Evolutionary conservation across 2,888 invertebrate species (phyloP), one percentile per base, ranked within the genome.

Genomic region (Drosophila neotestacea): DNA sequence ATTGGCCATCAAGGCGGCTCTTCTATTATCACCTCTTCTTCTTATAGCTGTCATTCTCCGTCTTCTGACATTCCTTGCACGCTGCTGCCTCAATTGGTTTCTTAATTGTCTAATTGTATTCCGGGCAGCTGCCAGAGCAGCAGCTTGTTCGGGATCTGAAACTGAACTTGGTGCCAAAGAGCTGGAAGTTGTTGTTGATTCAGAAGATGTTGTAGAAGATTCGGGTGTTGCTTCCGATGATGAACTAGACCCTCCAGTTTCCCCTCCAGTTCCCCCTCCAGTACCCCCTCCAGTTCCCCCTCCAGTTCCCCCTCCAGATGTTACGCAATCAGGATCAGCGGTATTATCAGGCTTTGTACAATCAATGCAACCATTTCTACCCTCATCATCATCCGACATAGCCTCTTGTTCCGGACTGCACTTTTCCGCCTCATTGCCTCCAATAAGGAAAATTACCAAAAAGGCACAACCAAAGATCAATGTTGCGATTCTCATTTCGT

Each of bases 401-500:
- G n/a, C 4, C 10, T 32, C 1, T 44, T 60, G 13, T 0, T 6
- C 34, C 0, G 1, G 5, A 0, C 36, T 60, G 11, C 60, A 61
- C 1, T 3, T 7, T 0, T 0, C 9, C 1, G 60, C 60, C 28
- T 61, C 32, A 10, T 3, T 36, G 34, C 28, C 51, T 2, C 27
- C 9, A 13, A 61, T 44, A 0, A 61, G 51, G 4, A 13, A 9
- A 0, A 44, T n/a, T 1, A 42, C 60, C 51, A 61, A 5, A 7
- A 51, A 7, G 44, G 36, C 50, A 41, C 13, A 36, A 27, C 44
- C 51, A 34, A 61, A 11, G 16, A 32, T 4, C 9, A 51, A 11
- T 34, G 42, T 51, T 42, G 27, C 34, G 27, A 51, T 44, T 28
- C 51, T 34, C 60, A 61, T 61, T 30, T 32, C 11, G 39, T 27